Evolutionary conservation across 1,140 invertebrate species (phyloP).

Genomic region (Episyrphus balteatus): DNA sequence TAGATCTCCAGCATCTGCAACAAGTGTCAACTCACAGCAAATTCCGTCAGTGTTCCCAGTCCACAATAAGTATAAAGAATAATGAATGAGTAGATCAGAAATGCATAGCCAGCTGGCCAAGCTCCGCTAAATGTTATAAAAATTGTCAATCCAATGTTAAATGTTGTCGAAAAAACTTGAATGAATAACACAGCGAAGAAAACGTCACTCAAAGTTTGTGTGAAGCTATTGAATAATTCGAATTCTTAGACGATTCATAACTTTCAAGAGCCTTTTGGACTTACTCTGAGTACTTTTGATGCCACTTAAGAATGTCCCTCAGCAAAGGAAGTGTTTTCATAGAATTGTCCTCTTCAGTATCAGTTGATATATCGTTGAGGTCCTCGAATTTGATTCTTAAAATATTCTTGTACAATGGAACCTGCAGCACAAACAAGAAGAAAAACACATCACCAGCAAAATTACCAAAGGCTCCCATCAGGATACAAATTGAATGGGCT

Average conservation of each 20-base stretch:
- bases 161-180: too few species aligned
- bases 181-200: background rate
- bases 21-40: background rate
- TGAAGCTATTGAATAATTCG: background rate
- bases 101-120: background rate
- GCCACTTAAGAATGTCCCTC: background rate
- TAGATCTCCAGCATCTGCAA: background rate
- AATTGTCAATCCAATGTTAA: too few species aligned
- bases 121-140: background rate
- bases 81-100: background rate
- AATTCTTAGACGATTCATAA: background rate
- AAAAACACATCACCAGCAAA: background rate
- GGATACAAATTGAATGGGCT: constrained; percentile 5
- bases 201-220: background rate
- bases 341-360: background rate
- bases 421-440: background rate
- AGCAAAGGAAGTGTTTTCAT: background rate
- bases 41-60: background rate
- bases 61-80: background rate
- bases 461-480: background rate
- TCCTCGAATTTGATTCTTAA: background rate
- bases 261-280: background rate
- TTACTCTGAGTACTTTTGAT: background rate
- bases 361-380: background rate
- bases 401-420: background rate